Evolutionary conservation across 2,113 vertebrate species (phyloP).

Genomic region (Microtus richardsoni): DNA sequence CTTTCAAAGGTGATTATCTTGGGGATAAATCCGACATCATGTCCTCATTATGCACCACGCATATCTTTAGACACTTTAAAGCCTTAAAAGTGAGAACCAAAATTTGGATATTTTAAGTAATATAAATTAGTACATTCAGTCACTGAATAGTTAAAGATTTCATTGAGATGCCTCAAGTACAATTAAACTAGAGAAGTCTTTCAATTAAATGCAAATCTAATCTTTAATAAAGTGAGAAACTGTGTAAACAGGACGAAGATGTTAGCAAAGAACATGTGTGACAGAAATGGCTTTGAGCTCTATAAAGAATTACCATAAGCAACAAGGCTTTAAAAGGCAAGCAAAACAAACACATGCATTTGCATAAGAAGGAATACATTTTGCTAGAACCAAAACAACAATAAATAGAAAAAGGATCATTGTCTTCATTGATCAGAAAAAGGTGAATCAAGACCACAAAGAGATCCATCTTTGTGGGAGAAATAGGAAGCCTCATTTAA

Average conservation of each 20-base stretch:
- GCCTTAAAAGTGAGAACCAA: background rate
- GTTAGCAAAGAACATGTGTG: background rate
- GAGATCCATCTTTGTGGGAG: background rate
- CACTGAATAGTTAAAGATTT: background rate
- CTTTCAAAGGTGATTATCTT: background rate
- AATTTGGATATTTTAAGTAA: background rate
- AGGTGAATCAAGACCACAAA: background rate
- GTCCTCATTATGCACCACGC: background rate
- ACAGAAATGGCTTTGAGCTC: background rate
- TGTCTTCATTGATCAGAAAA: background rate
- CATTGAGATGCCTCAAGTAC: background rate
- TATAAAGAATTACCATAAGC: background rate
- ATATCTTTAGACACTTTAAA: background rate
- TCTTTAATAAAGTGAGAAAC: background rate
- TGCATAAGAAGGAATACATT: background rate
- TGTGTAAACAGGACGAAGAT: background rate
- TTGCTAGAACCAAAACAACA: background rate
- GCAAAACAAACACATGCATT: background rate
- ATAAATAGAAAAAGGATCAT: background rate
- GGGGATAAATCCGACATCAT: background rate
- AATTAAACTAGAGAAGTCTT: background rate
- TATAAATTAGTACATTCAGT: constrained; percentile 8
- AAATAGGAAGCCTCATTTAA: background rate
- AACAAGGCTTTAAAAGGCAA: constrained; percentile 1
- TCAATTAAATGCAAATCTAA: background rate